Percentiles rank a stretch among this genome's conserved stretches.
These are phyloP conservation scores for Astyanax mexicanus DNA, from an alignment of 2,797 vertebrate species.

Conservation along the genomic window DNA sequence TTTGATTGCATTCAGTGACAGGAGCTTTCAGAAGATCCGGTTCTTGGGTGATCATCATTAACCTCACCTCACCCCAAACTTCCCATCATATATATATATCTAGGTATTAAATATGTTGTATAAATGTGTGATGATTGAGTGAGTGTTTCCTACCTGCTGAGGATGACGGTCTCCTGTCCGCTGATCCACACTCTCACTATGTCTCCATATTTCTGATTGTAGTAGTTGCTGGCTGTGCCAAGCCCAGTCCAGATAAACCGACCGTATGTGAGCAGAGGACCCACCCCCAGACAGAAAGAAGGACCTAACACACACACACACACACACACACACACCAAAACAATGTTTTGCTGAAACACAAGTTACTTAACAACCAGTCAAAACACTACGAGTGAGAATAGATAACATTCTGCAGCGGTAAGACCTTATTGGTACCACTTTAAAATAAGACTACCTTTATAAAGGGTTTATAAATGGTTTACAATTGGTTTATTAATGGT, in stretches of 20 bases:
- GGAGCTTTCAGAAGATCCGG: too few relatives aligned
- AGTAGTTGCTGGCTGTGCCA: constrained; percentile 93
- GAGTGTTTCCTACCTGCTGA: constrained; percentile 86
- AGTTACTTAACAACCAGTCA: background rate
- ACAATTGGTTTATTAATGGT: too few relatives aligned
- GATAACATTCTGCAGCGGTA: background rate
- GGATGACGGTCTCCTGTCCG: constrained; percentile 92
- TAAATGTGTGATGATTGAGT: background rate
- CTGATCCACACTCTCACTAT: constrained; percentile 94
- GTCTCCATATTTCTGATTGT: constrained; percentile 92
- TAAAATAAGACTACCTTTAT: too few relatives aligned
- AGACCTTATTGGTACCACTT: too few relatives aligned
- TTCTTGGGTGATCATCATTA: too few relatives aligned
- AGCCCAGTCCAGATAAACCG: constrained; percentile 95
- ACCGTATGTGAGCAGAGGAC: constrained; percentile 88
- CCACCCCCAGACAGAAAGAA: constrained; percentile 88
- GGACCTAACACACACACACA: constrained; percentile 80
- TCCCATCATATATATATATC: too few relatives aligned
- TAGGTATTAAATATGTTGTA: too few relatives aligned
- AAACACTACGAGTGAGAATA: background rate
- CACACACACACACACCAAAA: background rate
- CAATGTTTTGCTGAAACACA: background rate
- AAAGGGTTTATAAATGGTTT: too few relatives aligned
- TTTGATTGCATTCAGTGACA: too few relatives aligned
- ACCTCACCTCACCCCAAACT: too few relatives aligned